Evolutionary conservation across 2,113 vertebrate species (phyloP).

Genomic region (Clupea harengus): DNA sequence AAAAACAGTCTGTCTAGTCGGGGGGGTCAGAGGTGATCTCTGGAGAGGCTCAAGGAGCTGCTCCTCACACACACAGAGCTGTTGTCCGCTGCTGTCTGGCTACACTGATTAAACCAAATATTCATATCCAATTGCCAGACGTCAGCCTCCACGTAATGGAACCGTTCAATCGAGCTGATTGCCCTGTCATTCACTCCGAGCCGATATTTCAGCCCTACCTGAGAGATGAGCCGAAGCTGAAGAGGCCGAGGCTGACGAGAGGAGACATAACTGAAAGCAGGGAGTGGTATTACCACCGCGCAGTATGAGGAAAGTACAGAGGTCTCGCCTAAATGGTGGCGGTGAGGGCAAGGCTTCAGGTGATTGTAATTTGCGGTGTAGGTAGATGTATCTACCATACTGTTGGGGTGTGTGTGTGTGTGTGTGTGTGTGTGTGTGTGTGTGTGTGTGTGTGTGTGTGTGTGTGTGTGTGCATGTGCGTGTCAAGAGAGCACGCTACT

Average conservation of each 20-base stretch:
- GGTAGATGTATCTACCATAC: conserved; percentile 22
- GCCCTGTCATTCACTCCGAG: conserved; percentile 3
- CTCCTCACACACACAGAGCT: conserved; percentile 5
- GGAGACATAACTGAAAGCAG: neutral
- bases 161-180: conserved; percentile 12
- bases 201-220: neutral
- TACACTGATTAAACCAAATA: conserved; percentile 9
- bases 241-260: neutral
- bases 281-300: neutral
- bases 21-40: neutral
- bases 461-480: neutral
- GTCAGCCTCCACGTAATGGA: neutral
- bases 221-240: neutral
- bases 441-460: neutral
- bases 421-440: neutral
- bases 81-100: conserved; percentile 19
- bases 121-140: conserved; percentile 14
- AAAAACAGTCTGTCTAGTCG: neutral
- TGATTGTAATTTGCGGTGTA: conserved; percentile 38
- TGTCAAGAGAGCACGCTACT: conserved; percentile 19
- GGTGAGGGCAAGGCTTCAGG: conserved; percentile 25
- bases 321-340: neutral
- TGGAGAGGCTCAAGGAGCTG: neutral
- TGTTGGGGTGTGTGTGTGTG: neutral
- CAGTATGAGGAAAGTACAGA: neutral